Evolutionary conservation across 2,797 vertebrate species (phyloP).

Genomic region (Aulostomus chinensis): DNA sequence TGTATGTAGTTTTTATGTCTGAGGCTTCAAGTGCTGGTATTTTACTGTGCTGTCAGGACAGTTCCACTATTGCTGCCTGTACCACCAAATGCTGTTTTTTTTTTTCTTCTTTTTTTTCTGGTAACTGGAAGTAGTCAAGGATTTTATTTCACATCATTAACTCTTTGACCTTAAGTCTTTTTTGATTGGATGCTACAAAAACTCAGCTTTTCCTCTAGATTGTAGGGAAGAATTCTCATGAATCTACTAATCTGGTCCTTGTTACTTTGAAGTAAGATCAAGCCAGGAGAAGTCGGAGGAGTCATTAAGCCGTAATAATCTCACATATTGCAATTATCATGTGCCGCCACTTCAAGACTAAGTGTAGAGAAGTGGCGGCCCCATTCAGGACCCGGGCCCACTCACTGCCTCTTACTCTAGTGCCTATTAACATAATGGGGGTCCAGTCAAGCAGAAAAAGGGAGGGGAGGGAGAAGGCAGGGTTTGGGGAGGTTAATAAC

Average conservation of each 20-base stretch:
- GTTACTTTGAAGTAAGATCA: constrained; percentile 30
- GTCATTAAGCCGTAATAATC: constrained; percentile 48
- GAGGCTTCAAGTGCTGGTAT: constrained; percentile 29
- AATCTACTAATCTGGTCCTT: constrained; percentile 16
- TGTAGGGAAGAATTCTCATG: not conserved
- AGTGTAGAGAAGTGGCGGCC: constrained; percentile 33
- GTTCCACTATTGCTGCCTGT: constrained; percentile 28
- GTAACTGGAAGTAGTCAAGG: constrained; percentile 52
- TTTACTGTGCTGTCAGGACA: constrained; percentile 19
- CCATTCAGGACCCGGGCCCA: constrained; percentile 38
- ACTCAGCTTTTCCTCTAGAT: not conserved
- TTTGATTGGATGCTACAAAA: not conserved
- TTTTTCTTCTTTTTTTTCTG: too few relatives aligned
- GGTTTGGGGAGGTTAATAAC: too few relatives aligned
- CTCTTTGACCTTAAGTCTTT: constrained; percentile 17
- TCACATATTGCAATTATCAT: constrained; percentile 45
- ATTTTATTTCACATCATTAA: constrained; percentile 28
- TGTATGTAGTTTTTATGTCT: constrained; percentile 32
- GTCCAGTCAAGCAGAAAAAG: constrained; percentile 61
- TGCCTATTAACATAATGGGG: constrained; percentile 67
- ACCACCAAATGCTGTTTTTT: constrained; percentile 38
- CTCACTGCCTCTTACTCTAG: constrained; percentile 38
- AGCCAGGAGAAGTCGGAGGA: constrained; percentile 19
- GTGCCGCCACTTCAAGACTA: constrained; percentile 19
- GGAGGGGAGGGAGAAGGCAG: not conserved